Percentiles rank a stretch among this genome's conserved stretches.
These are phyloP conservation scores for Astropecten irregularis DNA, from an alignment of 53 echinoderm and acorn worm species.

Conservation along the genomic window DNA sequence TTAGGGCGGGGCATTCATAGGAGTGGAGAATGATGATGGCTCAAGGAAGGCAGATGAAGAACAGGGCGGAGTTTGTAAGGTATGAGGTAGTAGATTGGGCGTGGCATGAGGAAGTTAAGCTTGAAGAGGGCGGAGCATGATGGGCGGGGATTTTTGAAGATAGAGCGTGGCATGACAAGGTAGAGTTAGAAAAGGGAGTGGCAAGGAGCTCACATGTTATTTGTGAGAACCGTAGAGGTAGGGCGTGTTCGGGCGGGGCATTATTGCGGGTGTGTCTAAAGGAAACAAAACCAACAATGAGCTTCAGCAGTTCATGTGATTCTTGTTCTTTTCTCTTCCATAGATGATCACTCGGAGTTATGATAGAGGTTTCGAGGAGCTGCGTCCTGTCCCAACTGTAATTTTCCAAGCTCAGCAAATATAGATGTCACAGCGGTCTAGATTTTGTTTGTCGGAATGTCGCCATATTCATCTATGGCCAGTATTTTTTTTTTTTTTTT, in stretches of 20 bases:
- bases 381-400: too few relatives aligned
- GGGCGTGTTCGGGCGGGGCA: not conserved
- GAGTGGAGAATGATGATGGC: not conserved
- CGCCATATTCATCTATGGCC: too few relatives aligned
- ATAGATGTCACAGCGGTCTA: too few relatives aligned
- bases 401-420: too few relatives aligned
- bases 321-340: constrained; percentile 8
- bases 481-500: too few relatives aligned
- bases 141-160: too few relatives aligned
- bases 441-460: too few relatives aligned
- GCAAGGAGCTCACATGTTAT: not conserved
- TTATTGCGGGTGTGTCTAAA: not conserved
- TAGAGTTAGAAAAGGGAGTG: not conserved
- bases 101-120: not conserved
- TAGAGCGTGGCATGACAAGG: not conserved
- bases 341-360: constrained; percentile 66
- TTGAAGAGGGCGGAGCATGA: too few relatives aligned
- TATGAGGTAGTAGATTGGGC: not conserved
- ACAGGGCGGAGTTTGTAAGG: not conserved
- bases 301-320: too few relatives aligned
- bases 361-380: constrained; percentile 61
- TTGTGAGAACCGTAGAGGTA: not conserved
- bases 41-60: not conserved
- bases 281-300: not conserved
- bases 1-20: not conserved